Evolutionary conservation across 1,140 invertebrate species (phyloP).

Genomic region (Drosophila bocqueti): DNA sequence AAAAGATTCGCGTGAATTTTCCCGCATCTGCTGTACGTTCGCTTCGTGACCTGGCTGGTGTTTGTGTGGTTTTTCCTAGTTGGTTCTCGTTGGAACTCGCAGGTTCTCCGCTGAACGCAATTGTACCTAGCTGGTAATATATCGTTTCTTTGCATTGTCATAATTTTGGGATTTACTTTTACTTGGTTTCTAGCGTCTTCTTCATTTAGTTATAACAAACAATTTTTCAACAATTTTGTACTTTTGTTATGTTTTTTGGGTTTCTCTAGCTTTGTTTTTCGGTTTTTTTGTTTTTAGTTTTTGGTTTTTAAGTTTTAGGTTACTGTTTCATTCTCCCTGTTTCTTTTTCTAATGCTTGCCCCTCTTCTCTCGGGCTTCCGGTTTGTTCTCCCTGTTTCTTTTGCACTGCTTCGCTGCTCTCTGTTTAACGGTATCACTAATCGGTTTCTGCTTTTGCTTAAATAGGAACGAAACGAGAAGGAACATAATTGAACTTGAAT

Average conservation of each 20-base stretch:
- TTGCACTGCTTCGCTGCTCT: conserved; percentile 41
- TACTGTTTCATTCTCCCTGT: conserved; percentile 45
- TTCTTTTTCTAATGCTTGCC: conserved; percentile 35
- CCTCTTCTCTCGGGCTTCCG: conserved; percentile 16
- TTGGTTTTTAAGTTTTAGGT: conserved; percentile 10
- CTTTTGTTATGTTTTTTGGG: conserved; percentile 58
- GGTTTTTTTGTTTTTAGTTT: conserved; percentile 15
- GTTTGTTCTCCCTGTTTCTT: conserved; percentile 32
- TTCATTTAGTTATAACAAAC: conserved; percentile 70
- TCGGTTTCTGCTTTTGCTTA: conserved; percentile 64
- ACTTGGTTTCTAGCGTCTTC: conserved; percentile 26
- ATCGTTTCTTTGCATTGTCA: conserved; percentile 28
- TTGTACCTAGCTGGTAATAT: conserved; percentile 22
- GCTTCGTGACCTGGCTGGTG: conserved; percentile 38
- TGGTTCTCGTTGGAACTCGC: conserved; percentile 8
- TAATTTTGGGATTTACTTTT: conserved; percentile 37
- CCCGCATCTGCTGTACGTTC: conserved; percentile 68
- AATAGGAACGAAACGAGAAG: conserved; percentile 80
- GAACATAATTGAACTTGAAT: conserved; percentile 82
- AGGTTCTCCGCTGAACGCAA: conserved; percentile 19
- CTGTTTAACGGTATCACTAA: conserved; percentile 79
- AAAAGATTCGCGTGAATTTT: conserved; percentile 73
- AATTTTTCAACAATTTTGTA: conserved; percentile 77
- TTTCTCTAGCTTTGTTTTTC: conserved; percentile 31
- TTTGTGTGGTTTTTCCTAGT: conserved; percentile 13